Evolutionary conservation across 2,888 invertebrate species (phyloP).

Genomic region (Drosophila barbarae): DNA sequence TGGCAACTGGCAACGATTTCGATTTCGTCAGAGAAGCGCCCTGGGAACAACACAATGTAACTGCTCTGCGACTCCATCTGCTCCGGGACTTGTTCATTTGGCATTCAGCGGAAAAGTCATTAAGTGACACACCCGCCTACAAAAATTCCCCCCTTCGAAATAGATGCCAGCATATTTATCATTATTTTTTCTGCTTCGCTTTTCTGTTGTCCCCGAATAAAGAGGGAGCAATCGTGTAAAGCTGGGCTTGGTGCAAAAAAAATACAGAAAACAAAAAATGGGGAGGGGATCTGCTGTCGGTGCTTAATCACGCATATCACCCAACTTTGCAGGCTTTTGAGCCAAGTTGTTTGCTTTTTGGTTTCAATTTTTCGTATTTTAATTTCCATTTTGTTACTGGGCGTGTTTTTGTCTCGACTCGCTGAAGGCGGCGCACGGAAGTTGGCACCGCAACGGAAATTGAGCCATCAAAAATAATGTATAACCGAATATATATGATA

Average conservation of each 20-base stretch:
- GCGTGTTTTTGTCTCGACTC: slow-evolving; percentile 55
- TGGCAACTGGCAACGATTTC: slow-evolving; percentile 9
- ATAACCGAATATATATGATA: slow-evolving; percentile 24
- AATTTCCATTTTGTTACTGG: slow-evolving; percentile 33
- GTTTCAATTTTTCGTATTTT: slow-evolving; percentile 18
- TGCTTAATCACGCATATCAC: slow-evolving; percentile 65
- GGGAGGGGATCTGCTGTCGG: slow-evolving; percentile 23
- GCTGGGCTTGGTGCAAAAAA: slow-evolving; percentile 59
- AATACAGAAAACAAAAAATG: slow-evolving; percentile 28
- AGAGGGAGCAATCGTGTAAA: slow-evolving; percentile 37
- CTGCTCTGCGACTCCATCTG: slow-evolving; percentile 31
- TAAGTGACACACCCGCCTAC: slow-evolving; percentile 65
- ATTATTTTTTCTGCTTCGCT: slow-evolving; percentile 45
- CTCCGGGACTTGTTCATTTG: slow-evolving; percentile 26
- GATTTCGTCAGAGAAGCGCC: slow-evolving; percentile 16
- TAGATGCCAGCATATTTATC: slow-evolving; percentile 64
- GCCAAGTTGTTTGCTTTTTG: slow-evolving; percentile 49
- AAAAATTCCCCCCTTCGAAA: slow-evolving; percentile 27
- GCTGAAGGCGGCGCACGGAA: slow-evolving; percentile 62
- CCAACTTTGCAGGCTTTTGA: slow-evolving; percentile 38
- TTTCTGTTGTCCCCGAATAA: slow-evolving; percentile 29
- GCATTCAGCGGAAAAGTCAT: slow-evolving; percentile 58
- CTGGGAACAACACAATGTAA: slow-evolving; percentile 18
- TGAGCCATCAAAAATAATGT: slow-evolving; percentile 64
- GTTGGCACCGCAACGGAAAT: slow-evolving; percentile 64